A percentile compares a stretch with the other conserved stretches of the same genome.
Evolutionary conservation across 2,113 vertebrate genomes (phyloP).

Genomic region (Cynopterus brachyotis): DNA sequence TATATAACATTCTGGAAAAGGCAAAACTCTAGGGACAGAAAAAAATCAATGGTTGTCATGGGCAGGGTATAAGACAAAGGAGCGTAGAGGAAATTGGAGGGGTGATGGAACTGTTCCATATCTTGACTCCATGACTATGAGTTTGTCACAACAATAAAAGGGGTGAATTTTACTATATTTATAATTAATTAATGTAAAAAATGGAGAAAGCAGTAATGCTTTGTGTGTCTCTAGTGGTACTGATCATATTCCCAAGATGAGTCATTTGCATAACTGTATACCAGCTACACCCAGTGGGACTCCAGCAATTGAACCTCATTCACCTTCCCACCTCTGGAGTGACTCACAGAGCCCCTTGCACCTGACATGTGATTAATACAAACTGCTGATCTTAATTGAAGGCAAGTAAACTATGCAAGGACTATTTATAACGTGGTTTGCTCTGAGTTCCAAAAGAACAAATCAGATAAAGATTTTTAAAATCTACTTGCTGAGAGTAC

Average conservation of each 20-base stretch:
- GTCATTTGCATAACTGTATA: rapidly evolving
- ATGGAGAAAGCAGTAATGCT: background rate
- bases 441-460: background rate
- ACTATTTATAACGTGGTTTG: background rate
- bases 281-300: background rate
- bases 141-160: background rate
- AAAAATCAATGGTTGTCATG: background rate
- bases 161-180: background rate
- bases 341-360: background rate
- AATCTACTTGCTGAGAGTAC: background rate
- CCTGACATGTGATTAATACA: background rate
- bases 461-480: background rate
- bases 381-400: background rate
- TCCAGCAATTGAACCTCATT: rapidly evolving
- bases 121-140: background rate
- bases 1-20: background rate
- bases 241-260: background rate
- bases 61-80: background rate
- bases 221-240: background rate
- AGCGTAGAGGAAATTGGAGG: background rate
- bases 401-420: background rate
- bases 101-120: background rate
- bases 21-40: background rate
- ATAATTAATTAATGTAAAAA: background rate
- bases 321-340: too few relatives aligned